Conservation (phyloP, 2,888 invertebrate species). For the Apamea sordens region DNA sequence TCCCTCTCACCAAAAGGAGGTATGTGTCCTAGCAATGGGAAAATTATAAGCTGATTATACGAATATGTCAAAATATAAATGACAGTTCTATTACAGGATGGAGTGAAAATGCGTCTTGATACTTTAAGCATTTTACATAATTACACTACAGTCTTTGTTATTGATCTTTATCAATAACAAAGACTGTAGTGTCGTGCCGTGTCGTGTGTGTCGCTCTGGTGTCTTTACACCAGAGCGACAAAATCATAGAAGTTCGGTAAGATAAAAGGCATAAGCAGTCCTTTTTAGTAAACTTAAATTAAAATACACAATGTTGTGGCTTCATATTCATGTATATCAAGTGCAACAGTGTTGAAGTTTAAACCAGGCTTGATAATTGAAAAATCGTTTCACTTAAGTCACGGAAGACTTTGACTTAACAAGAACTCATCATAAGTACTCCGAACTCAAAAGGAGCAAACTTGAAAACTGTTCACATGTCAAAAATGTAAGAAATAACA, state of each 20-base stretch:
- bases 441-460: conserved; percentile 46
- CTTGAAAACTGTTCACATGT: conserved; percentile 71
- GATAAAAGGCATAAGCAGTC: neutral
- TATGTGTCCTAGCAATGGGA: too few relatives aligned
- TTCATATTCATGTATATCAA: neutral
- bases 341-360: conserved; percentile 7
- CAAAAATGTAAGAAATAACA: conserved; percentile 77
- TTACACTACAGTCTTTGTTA: neutral
- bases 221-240: neutral
- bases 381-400: conserved; percentile 29
- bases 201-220: too few relatives aligned
- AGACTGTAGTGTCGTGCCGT: too few relatives aligned
- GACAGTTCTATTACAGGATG: neutral
- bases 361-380: conserved; percentile 41
- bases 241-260: too few relatives aligned
- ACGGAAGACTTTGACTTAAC: conserved; percentile 49
- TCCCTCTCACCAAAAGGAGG: too few relatives aligned
- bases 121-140: neutral
- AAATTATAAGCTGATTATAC: too few relatives aligned
- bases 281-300: neutral
- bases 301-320: neutral
- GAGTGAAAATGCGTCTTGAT: neutral
- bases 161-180: too few relatives aligned
- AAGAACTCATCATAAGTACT: conserved; percentile 58
- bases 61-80: neutral